Evolutionary conservation across 2,113 vertebrate genomes (phyloP).

Genomic region (Mormoops blainvillei): DNA sequence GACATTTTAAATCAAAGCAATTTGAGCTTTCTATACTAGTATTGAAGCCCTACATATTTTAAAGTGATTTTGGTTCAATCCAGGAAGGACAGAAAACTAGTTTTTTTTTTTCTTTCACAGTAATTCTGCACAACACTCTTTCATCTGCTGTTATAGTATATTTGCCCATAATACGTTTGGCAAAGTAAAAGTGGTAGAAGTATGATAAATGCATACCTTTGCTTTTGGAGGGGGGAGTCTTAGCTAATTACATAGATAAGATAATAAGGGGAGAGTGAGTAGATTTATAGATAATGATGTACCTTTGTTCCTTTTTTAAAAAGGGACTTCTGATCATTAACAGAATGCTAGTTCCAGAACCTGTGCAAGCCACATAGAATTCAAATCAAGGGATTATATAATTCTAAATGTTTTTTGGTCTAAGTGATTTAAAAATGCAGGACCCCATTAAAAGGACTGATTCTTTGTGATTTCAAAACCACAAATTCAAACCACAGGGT

Average conservation of each 20-base stretch:
- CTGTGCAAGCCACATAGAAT: neutral
- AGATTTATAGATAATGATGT: neutral
- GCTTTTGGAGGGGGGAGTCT: neutral
- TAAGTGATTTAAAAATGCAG: neutral
- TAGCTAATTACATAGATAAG: neutral
- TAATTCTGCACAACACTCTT: neutral
- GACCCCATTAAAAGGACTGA: neutral
- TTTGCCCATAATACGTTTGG: neutral
- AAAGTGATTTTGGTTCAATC: neutral
- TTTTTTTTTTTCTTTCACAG: neutral
- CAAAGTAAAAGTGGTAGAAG: neutral
- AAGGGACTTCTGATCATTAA: neutral
- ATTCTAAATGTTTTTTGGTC: neutral
- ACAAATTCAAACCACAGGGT: neutral
- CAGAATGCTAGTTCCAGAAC: neutral
- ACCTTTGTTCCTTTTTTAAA: neutral
- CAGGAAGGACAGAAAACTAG: neutral
- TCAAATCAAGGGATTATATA: neutral
- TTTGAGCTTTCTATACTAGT: slow-evolving; percentile 18
- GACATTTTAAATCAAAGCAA: slow-evolving; percentile 54
- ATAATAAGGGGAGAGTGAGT: neutral
- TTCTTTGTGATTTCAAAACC: neutral
- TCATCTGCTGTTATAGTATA: neutral
- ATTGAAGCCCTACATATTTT: neutral
- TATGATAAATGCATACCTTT: neutral